Conservation (phyloP, 2,888 invertebrate genomes). For the Tetrapedia diversipes region DNA sequence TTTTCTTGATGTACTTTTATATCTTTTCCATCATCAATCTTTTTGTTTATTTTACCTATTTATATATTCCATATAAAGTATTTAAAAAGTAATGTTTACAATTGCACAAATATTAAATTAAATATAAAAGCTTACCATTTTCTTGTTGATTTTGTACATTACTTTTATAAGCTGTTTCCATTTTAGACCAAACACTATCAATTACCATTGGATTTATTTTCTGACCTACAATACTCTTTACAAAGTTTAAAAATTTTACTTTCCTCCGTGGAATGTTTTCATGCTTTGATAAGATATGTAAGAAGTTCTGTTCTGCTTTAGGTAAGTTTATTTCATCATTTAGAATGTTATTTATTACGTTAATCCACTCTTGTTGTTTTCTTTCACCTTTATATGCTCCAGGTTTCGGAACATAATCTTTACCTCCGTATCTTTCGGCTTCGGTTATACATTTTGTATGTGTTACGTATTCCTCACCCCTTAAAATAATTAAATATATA, state of each 20-base stretch:
- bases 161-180: constrained; percentile 79
- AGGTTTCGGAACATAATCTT: constrained; percentile 88
- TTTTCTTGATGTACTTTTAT: constrained; percentile 53
- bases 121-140: constrained; percentile 33
- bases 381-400: constrained; percentile 91
- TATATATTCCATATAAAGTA: background rate
- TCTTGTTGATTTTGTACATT: constrained; percentile 26
- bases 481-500: constrained; percentile 80
- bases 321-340: constrained; percentile 85
- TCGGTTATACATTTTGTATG: constrained; percentile 88
- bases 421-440: constrained; percentile 94
- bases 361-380: constrained; percentile 94
- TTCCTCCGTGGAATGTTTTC: constrained; percentile 95
- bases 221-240: constrained; percentile 86
- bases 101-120: background rate
- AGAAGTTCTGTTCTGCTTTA: constrained; percentile 85
- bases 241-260: constrained; percentile 91
- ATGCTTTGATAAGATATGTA: constrained; percentile 88
- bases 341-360: constrained; percentile 87
- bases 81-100: background rate
- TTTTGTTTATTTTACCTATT: constrained; percentile 20
- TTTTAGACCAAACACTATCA: constrained; percentile 87
- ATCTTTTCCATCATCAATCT: constrained; percentile 16
- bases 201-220: constrained; percentile 85
- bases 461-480: constrained; percentile 86